Base-by-base conservation (phyloP, 2,113 vertebrate species). In the Pionites leucogaster region DNA sequence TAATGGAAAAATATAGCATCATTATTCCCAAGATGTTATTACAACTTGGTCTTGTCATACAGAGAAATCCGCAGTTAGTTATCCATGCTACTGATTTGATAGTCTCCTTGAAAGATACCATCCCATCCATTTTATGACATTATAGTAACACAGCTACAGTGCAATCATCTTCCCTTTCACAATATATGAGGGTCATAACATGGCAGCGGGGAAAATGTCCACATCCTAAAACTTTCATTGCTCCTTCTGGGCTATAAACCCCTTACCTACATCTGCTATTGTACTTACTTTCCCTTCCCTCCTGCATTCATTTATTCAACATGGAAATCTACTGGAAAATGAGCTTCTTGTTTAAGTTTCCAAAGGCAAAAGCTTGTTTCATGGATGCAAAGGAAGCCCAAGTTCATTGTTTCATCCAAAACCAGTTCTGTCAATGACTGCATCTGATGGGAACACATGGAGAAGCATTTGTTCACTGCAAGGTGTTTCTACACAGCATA, bases 1-100 rank as follows among this genome's bases (percentile, higher is more conserved):
- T 80, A 93, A 91, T 91, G 93, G 88, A 96, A 94, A 92, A 93
- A 93, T 62, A 79, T 65, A 80, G 44, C 37, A 53, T 63, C 64
- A 15, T 69, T 88, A 80, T 80, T 92, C 63, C 87, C 63, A 87
- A 89, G 75, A 31, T 93, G 74, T 82, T 96, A 92, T 93, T 95
- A 91, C 14, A 20, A 60, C 41, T 84, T 28, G 62, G 86, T 55
- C 59, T 82, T 69, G 44, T 65, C 86, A 63, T n/a, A 70, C 67
- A 91, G 77, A 82, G 59, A 85, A 93, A 92, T 63, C 49, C 31
- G 1, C 5, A 7, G 53, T 35, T 79, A 41, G 62, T 79, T 96
- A 84, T 41, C 63, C 52, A 31, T 20, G 81, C 86, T 93, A 94
- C 91, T 72, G 89, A 42, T 85, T 80, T 62, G 31, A 89, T 42